Conservation (phyloP, 2,888 invertebrate species). For the Periphyllus acericola region DNA sequence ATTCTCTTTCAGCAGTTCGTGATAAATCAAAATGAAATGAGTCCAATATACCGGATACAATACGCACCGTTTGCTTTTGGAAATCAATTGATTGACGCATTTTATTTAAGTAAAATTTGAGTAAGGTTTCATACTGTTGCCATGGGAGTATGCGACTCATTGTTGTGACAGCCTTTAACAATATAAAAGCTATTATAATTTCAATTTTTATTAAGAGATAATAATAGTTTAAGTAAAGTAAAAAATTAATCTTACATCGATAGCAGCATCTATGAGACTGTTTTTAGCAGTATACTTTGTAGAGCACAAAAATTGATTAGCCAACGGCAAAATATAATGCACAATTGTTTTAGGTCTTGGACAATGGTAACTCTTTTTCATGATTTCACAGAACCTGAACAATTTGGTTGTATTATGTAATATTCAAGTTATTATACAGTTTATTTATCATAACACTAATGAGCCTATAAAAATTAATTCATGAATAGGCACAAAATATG, state of each 20-base stretch:
- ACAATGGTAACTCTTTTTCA: conserved; percentile 72
- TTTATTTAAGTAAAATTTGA: conserved; percentile 83
- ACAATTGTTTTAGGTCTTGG: conserved; percentile 79
- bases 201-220: neutral
- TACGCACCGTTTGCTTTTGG: conserved; percentile 84
- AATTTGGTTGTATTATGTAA: neutral
- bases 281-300: conserved; percentile 82
- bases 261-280: conserved; percentile 83
- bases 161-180: conserved; percentile 73
- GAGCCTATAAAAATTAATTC: neutral
- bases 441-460: neutral
- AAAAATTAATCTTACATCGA: conserved; percentile 70
- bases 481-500: neutral
- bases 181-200: too few species aligned
- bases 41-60: conserved; percentile 83
- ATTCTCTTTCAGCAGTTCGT: conserved; percentile 69
- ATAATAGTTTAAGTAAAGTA: neutral
- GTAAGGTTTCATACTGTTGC: conserved; percentile 85
- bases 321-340: conserved; percentile 86
- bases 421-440: neutral
- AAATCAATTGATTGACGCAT: conserved; percentile 78
- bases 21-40: conserved; percentile 91
- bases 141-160: conserved; percentile 85
- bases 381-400: conserved; percentile 73
- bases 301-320: conserved; percentile 81